Base-by-base conservation (phyloP, 2,113 vertebrate genomes). In the Ascaphus truei region DNA sequence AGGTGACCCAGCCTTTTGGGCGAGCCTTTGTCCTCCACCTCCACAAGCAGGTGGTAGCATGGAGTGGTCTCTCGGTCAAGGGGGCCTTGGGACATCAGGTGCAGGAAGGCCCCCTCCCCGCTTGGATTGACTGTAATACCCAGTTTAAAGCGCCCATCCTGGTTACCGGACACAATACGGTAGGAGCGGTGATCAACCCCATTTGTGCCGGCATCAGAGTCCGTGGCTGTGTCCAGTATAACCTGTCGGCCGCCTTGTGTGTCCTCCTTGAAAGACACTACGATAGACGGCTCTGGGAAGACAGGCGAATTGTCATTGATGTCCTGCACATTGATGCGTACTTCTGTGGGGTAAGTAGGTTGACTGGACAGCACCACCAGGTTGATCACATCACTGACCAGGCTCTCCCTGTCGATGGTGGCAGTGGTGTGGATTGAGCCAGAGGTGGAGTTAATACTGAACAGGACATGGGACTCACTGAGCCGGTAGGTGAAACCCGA, bases 341-440 rank as follows among this genome's bases (percentile, higher is more conserved):
- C 97, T 78, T 99, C 97, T 0, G 94, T 99, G 22, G 96, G 97
- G 77, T 99, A 99, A 1, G 95, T 98, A 36, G 97, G 96, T 25
- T 98, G 93, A 74, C 96, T 98, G 84, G 97, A 99, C 18, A 99
- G 91, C 64, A 99, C 97, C 81, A 99, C 96, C 18, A 99, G 84
- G 74, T 98, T 95, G 77, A 99, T 90, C 71, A 96, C 92, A 59
- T 93, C 93, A 71, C 92, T 94, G 50, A 90, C 85, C 79, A 98
- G 66, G 48, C 90, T 72, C 81, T 99, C 97, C 3, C 97, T 88
- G 87, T 99, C 95, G 67, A 99, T 96, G 80, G 91, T 89, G 1
- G 93, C 80, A 0, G 91, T 94, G 50, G 96, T 98, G 83, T 85
- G 91, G 50, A 99, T 91, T 2, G 90, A 89, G 0, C 97, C 97